A percentile compares a stretch with the other conserved stretches of the same genome.
Evolutionary conservation across 2,113 vertebrate species (phyloP).

Genomic region (Chaenogobius annularis): DNA sequence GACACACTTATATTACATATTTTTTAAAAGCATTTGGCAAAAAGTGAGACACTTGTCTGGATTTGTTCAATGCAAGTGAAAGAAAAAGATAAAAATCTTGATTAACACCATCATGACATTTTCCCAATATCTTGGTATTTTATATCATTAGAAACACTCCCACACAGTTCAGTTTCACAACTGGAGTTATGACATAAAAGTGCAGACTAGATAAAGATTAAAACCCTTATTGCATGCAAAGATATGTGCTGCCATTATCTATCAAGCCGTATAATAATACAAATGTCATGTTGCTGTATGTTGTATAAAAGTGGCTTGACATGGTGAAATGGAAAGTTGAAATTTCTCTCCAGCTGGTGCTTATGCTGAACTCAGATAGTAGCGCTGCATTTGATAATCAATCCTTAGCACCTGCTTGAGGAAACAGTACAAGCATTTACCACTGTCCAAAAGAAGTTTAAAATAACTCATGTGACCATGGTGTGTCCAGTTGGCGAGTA

Average conservation of each 20-base stretch:
- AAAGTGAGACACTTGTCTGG: not conserved
- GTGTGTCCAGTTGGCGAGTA: slow-evolving; percentile 42
- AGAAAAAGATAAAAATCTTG: not conserved
- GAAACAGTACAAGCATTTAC: not conserved
- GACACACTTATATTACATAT: not conserved
- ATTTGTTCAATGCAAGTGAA: not conserved
- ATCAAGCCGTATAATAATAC: not conserved
- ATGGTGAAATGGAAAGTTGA: not conserved
- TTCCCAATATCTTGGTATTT: not conserved
- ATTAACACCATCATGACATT: not conserved
- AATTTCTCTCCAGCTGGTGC: not conserved
- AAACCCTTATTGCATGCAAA: not conserved
- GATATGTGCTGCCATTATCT: not conserved
- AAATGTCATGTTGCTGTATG: not conserved
- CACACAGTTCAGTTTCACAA: not conserved
- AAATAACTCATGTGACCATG: not conserved
- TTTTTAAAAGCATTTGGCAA: not conserved
- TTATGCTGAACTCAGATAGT: not conserved
- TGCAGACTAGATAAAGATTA: not conserved
- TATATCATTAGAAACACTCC: not conserved
- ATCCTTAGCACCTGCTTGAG: not conserved
- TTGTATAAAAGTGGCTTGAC: not conserved
- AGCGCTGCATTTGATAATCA: not conserved
- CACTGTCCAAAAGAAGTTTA: not conserved
- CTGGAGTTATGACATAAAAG: not conserved